phyloP scores from a whole-genome alignment of 2,888 invertebrate genomes.

The Latheticus oryzae region DNA sequence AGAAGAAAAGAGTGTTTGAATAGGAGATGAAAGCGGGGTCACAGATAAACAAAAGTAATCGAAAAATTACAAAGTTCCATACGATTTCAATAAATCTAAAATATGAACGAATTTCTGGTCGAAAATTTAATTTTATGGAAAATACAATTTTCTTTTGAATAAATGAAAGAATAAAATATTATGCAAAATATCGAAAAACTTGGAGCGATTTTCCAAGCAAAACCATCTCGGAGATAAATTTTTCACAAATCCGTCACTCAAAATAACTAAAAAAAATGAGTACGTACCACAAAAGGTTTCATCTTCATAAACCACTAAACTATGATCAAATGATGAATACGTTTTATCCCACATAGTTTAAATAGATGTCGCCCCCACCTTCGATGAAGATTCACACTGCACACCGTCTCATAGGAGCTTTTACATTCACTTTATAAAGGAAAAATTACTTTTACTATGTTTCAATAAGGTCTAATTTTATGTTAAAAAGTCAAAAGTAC shows the following conservation, averaged over 20 bases:
- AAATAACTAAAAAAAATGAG: slow-evolving; percentile 37
- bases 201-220: too few species aligned
- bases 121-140: too few species aligned
- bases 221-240: too few species aligned
- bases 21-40: too few species aligned
- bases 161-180: too few species aligned
- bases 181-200: too few species aligned
- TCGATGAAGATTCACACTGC: slow-evolving; percentile 54
- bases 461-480: slow-evolving; percentile 51
- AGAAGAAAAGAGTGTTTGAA: too few species aligned
- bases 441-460: slow-evolving; percentile 57
- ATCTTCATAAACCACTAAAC: slow-evolving; percentile 60
- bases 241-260: slow-evolving; percentile 1
- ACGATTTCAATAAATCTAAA: too few species aligned
- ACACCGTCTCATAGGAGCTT: slow-evolving; percentile 37
- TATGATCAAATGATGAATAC: slow-evolving; percentile 58
- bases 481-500: slow-evolving; percentile 38
- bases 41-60: too few species aligned
- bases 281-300: slow-evolving; percentile 63
- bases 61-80: too few species aligned
- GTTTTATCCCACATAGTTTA: slow-evolving; percentile 50
- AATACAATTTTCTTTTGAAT: too few species aligned
- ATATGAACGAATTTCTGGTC: too few species aligned
- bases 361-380: slow-evolving; percentile 52
- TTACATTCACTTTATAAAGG: slow-evolving; percentile 55